A percentile compares a stretch with the other conserved stretches of the same genome.
phyloP scores from a whole-genome alignment of 2,888 invertebrate genomes.

The Phengaris arion region DNA sequence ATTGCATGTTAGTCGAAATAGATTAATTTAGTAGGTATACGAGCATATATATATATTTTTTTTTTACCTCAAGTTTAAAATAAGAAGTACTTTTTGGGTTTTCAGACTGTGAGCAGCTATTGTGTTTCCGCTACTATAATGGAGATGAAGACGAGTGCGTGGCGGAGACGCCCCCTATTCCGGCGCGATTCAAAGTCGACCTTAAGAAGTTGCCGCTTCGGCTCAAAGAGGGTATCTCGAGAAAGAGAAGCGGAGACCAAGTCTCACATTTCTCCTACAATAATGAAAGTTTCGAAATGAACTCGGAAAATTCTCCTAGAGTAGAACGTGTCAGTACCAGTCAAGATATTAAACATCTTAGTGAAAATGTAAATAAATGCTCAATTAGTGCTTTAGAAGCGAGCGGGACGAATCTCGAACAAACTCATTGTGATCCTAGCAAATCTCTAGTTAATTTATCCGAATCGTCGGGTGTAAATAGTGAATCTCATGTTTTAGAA shows the following conservation, averaged over 20 bases:
- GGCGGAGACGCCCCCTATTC: slow-evolving; percentile 79
- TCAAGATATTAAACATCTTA: slow-evolving; percentile 71
- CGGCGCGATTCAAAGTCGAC: slow-evolving; percentile 75
- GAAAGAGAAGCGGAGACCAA: slow-evolving; percentile 71
- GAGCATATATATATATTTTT: too few relatives aligned
- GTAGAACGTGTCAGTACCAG: slow-evolving; percentile 67
- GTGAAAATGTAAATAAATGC: slow-evolving; percentile 76
- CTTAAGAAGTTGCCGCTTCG: slow-evolving; percentile 79
- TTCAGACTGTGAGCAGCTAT: slow-evolving; percentile 83
- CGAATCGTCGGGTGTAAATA: slow-evolving; percentile 68
- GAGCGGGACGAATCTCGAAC: slow-evolving; percentile 67
- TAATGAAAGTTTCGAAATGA: slow-evolving; percentile 77
- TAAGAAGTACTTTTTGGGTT: slow-evolving; percentile 39
- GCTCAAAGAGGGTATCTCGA: slow-evolving; percentile 75
- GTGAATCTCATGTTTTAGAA: slow-evolving; percentile 68
- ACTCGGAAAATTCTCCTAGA: slow-evolving; percentile 64
- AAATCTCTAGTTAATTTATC: slow-evolving; percentile 70
- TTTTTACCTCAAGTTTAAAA: neutral
- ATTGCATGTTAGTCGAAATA: too few relatives aligned
- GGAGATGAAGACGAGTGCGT: slow-evolving; percentile 82
- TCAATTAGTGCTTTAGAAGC: slow-evolving; percentile 78
- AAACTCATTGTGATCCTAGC: slow-evolving; percentile 73
- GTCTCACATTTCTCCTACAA: slow-evolving; percentile 73
- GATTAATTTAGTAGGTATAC: too few relatives aligned
- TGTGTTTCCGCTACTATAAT: slow-evolving; percentile 86